Evolutionary conservation across 2,113 vertebrate genomes (phyloP).

Genomic region (Oreochromis spilurus): DNA sequence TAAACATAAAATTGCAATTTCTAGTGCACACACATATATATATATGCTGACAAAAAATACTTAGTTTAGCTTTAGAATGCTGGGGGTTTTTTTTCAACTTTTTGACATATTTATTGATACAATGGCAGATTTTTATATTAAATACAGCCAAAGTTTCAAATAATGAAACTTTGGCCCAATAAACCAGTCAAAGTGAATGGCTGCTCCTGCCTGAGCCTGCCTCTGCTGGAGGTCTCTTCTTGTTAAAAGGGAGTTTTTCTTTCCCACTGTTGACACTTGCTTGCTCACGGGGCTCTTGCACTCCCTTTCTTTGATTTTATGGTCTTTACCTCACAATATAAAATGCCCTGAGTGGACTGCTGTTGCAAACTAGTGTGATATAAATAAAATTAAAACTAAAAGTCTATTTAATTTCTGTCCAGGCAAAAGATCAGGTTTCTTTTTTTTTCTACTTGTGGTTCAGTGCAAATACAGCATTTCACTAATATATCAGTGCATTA

Average conservation of each 20-base stretch:
- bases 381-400: not conserved
- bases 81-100: not conserved
- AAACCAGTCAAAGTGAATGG: not conserved
- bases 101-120: not conserved
- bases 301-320: not conserved
- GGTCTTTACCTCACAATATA: not conserved
- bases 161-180: not conserved
- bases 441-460: not conserved
- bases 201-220: not conserved
- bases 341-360: not conserved
- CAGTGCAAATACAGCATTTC: not conserved
- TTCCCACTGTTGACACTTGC: not conserved
- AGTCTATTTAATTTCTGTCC: not conserved
- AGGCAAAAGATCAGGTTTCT: not conserved
- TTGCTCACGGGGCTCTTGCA: not conserved
- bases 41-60: not conserved
- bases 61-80: not conserved
- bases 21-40: accelerated
- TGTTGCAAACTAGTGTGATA: not conserved
- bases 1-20: not conserved
- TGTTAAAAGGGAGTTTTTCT: not conserved
- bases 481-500: not conserved
- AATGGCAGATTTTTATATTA: not conserved
- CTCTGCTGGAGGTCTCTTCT: not conserved
- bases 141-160: not conserved